Evolutionary conservation across 2,113 vertebrate species (phyloP).

Genomic region (Seriola rivoliana): DNA sequence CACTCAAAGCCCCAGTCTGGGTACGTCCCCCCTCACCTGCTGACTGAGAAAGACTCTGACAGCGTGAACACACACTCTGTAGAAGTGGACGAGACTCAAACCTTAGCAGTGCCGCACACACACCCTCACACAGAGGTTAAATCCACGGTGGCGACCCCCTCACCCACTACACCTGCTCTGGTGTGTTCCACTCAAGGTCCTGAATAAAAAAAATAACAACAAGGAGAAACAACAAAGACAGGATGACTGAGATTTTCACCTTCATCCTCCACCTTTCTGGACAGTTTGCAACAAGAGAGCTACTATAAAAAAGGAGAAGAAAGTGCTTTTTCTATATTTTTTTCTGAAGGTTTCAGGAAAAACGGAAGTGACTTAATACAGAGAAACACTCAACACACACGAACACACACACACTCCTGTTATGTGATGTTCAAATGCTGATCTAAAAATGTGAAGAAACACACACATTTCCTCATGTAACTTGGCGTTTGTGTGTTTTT

Average conservation of each 20-base stretch:
- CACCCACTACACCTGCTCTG: not conserved
- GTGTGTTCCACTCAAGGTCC: conserved; percentile 59
- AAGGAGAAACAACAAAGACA: not conserved
- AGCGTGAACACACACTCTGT: conserved; percentile 5
- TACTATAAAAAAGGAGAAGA: not conserved
- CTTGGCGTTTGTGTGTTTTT: not conserved
- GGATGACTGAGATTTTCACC: not conserved
- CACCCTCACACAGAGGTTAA: not conserved
- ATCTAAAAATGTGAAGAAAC: conserved; percentile 39
- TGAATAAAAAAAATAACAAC: conserved; percentile 24
- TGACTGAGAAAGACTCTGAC: conserved; percentile 50
- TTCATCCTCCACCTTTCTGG: not conserved
- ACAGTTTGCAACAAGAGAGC: not conserved
- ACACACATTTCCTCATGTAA: conserved; percentile 1
- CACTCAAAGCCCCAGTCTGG: conserved; percentile 51
- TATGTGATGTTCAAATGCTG: not conserved
- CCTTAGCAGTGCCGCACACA: conserved; percentile 1
- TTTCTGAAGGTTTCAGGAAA: conserved; percentile 10
- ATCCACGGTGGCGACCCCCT: conserved; percentile 4
- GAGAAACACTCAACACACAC: not conserved
- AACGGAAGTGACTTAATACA: not conserved
- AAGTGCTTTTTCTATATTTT: not conserved
- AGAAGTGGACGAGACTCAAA: conserved; percentile 11
- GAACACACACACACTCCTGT: conserved; percentile 3
- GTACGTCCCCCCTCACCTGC: conserved; percentile 83